Evolutionary conservation across 2,797 vertebrate species (phyloP).

Genomic region (Limnodromus scolopaceus): DNA sequence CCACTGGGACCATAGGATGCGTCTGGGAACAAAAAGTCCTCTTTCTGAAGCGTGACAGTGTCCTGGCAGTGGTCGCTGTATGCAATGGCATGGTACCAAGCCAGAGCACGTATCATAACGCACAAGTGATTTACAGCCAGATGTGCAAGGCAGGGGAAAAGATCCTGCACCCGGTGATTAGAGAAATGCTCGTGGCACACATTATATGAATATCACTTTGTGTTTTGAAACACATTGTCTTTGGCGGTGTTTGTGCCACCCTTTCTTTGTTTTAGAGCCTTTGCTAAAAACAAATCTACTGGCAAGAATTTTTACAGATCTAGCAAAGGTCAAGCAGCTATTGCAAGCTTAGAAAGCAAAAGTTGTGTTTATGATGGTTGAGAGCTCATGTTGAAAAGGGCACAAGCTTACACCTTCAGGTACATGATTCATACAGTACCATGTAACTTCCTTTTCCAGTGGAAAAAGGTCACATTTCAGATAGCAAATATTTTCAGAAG

Average conservation of each 20-base stretch:
- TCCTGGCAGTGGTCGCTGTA: not conserved
- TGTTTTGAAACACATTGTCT: not conserved
- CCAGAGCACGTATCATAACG: not conserved
- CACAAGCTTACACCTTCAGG: slow-evolving; percentile 2
- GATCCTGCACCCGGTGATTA: not conserved
- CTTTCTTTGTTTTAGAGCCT: not conserved
- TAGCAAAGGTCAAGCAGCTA: not conserved
- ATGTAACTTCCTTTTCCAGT: not conserved
- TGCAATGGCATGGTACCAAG: not conserved
- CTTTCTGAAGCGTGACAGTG: not conserved
- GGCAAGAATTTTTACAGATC: not conserved
- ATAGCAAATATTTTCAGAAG: not conserved
- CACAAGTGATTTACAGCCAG: not conserved
- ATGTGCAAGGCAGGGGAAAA: not conserved
- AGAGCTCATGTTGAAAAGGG: slow-evolving; percentile 11
- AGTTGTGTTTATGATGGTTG: not conserved
- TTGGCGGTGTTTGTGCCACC: not conserved
- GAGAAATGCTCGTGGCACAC: not conserved
- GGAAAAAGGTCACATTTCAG: slow-evolving; percentile 11
- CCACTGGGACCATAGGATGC: not conserved
- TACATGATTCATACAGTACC: not conserved
- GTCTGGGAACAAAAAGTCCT: not conserved
- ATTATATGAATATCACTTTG: not conserved
- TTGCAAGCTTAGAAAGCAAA: not conserved
- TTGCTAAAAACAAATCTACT: not conserved